Percentiles rank a stretch among this genome's conserved stretches.
Evolutionary conservation across 2,113 vertebrate species (phyloP).

Genomic region (Sminthopsis crassicaudata): DNA sequence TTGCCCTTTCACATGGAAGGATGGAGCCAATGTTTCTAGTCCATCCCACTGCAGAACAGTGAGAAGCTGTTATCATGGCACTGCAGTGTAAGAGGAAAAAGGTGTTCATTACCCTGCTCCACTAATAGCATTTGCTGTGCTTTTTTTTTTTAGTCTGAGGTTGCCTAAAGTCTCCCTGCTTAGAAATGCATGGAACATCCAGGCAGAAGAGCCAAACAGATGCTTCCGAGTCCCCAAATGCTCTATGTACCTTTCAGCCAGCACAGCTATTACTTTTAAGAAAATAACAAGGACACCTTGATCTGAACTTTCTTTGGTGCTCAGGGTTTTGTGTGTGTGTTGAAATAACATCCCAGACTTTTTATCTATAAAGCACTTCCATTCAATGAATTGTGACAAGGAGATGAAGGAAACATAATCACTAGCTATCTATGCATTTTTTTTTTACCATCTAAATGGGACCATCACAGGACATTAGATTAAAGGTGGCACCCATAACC

Average conservation of each 20-base stretch:
- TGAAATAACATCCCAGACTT: slow-evolving; percentile 40
- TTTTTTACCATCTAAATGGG: slow-evolving; percentile 45
- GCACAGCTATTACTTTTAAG: slow-evolving; percentile 66
- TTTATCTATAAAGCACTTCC: slow-evolving; percentile 59
- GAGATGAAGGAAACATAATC: slow-evolving; percentile 10
- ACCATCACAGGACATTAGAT: slow-evolving; percentile 37
- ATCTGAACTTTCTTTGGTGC: slow-evolving; percentile 54
- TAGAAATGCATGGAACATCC: slow-evolving; percentile 65
- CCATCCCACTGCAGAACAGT: background rate
- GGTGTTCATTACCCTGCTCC: slow-evolving; percentile 2
- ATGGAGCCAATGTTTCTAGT: background rate
- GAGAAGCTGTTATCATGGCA: slow-evolving; percentile 19
- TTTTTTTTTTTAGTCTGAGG: slow-evolving; percentile 50
- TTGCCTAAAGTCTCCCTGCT: slow-evolving; percentile 62
- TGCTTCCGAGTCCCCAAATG: slow-evolving; percentile 51
- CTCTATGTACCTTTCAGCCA: slow-evolving; percentile 53
- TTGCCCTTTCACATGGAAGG: background rate
- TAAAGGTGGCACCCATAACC: slow-evolving; percentile 49
- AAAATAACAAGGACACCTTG: slow-evolving; percentile 61
- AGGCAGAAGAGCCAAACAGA: slow-evolving; percentile 54
- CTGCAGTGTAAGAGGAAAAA: background rate
- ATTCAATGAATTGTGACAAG: slow-evolving; percentile 41
- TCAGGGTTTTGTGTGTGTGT: slow-evolving; percentile 48
- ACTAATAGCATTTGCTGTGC: slow-evolving; percentile 23
- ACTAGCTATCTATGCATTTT: slow-evolving; percentile 28